phyloP scores from a whole-genome alignment of 2,888 invertebrate species.

The Rambutsinella grinnellia region DNA sequence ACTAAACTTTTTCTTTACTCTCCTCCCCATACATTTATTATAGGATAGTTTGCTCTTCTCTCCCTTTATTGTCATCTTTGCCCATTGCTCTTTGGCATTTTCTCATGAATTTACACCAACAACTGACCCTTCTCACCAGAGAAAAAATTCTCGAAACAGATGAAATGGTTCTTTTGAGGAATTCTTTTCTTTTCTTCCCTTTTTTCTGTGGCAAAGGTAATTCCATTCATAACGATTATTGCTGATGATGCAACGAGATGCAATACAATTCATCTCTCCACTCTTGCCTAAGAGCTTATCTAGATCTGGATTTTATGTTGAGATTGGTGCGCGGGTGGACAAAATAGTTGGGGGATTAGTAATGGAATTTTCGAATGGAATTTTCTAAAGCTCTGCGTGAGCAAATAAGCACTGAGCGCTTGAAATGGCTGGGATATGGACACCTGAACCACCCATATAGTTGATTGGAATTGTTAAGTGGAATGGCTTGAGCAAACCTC shows the following conservation, averaged over 20 bases:
- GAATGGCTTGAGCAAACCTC: not conserved
- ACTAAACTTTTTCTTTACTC: not conserved
- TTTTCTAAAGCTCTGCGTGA: not conserved
- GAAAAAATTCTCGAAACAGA: too few species aligned
- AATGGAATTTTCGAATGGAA: too few species aligned
- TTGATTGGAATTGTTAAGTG: not conserved
- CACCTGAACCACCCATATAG: slow-evolving; percentile 21
- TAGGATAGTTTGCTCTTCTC: not conserved
- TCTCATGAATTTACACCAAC: slow-evolving; percentile 19
- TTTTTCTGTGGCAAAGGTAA: not conserved
- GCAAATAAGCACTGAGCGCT: too few species aligned
- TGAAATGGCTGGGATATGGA: slow-evolving; percentile 5
- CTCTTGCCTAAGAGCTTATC: not conserved
- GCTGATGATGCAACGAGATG: slow-evolving; percentile 3
- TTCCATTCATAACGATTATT: slow-evolving; percentile 16
- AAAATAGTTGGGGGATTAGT: too few species aligned
- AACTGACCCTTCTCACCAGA: slow-evolving; percentile 39
- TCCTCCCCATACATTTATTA: not conserved
- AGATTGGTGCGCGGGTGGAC: not conserved
- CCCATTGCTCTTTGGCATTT: slow-evolving; percentile 8
- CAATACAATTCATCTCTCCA: not conserved
- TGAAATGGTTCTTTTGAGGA: slow-evolving; percentile 17
- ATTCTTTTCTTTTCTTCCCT: too few species aligned
- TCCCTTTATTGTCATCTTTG: slow-evolving; percentile 15
- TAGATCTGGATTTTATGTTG: not conserved